A percentile compares a stretch with the other conserved stretches of the same genome.
phyloP scores from a whole-genome alignment of 1,140 invertebrate species.

The Eubasilissa regina region DNA sequence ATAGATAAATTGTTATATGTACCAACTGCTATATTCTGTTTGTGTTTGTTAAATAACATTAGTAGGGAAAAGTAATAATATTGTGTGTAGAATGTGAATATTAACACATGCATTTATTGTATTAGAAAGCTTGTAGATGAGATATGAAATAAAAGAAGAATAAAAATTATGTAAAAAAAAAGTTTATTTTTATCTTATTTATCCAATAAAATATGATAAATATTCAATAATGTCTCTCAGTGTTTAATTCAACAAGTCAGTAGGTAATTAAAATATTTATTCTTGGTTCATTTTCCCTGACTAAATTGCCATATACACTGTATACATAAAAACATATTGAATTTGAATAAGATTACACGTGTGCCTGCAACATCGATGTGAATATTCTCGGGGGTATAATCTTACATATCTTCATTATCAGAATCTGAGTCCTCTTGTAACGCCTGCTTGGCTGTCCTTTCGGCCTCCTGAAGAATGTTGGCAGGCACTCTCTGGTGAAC shows the following conservation, averaged over 20 bases:
- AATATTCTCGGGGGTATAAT: not conserved
- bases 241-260: too few relatives aligned
- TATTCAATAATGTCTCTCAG: not conserved
- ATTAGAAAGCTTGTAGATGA: not conserved
- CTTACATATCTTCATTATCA: conserved; percentile 70
- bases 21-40: not conserved
- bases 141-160: not conserved
- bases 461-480: conserved; percentile 65
- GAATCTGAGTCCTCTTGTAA: conserved; percentile 70
- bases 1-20: not conserved
- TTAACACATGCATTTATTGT: too few relatives aligned
- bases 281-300: not conserved
- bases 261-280: too few relatives aligned
- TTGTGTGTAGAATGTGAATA: too few relatives aligned
- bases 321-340: too few relatives aligned
- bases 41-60: too few relatives aligned
- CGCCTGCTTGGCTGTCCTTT: conserved; percentile 67
- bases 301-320: not conserved
- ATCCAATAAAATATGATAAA: conserved; percentile 12
- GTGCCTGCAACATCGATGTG: not conserved
- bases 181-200: conserved; percentile 20
- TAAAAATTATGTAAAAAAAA: conserved; percentile 7
- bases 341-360: not conserved
- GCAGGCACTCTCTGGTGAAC: conserved; percentile 82
- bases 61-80: too few relatives aligned